These are phyloP conservation scores for Diacarnus erythraeanus DNA, from an alignment of 37 sponge, comb jelly and placozoan species.

Conservation along the genomic window DNA sequence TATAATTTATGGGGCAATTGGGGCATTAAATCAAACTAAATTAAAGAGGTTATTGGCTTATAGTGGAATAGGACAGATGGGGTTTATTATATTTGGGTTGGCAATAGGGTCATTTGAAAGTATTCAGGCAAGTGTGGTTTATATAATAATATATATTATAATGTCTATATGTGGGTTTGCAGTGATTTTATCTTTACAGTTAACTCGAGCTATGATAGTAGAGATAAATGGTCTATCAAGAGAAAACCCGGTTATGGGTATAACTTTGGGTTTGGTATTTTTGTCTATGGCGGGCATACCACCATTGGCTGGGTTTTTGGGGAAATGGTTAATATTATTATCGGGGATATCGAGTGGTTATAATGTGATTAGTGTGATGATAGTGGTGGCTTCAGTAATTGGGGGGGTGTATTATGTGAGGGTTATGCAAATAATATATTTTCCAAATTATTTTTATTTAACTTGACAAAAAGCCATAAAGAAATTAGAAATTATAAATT, in stretches of 20 bases:
- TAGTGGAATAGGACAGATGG: constrained; percentile 79
- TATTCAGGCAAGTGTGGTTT: constrained; percentile 66
- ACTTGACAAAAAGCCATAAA: constrained; percentile 58
- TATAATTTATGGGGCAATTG: constrained; percentile 66
- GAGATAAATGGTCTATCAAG: constrained; percentile 74
- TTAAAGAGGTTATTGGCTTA: constrained; percentile 79
- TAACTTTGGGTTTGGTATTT: constrained; percentile 60
- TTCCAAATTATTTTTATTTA: constrained; percentile 62
- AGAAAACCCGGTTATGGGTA: constrained; percentile 56
- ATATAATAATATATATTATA: constrained; percentile 73
- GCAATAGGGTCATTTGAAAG: constrained; percentile 71
- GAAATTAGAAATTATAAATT: constrained; percentile 63
- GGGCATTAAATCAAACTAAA: constrained; percentile 80
- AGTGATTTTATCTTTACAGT: constrained; percentile 56
- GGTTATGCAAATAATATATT: constrained; percentile 77
- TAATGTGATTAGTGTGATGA: constrained; percentile 60
- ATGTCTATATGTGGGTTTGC: constrained; percentile 82
- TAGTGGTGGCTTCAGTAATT: constrained; percentile 65
- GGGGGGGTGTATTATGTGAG: constrained; percentile 87
- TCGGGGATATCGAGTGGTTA: constrained; percentile 70
- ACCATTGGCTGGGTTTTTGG: constrained; percentile 75
- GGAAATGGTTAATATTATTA: constrained; percentile 67
- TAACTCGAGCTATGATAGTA: constrained; percentile 40
- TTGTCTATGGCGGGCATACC: constrained; percentile 73
- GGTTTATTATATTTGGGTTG: constrained; percentile 74